Evolutionary conservation across 2,888 invertebrate species (phyloP).

Genomic region (Ametastegia equiseti): DNA sequence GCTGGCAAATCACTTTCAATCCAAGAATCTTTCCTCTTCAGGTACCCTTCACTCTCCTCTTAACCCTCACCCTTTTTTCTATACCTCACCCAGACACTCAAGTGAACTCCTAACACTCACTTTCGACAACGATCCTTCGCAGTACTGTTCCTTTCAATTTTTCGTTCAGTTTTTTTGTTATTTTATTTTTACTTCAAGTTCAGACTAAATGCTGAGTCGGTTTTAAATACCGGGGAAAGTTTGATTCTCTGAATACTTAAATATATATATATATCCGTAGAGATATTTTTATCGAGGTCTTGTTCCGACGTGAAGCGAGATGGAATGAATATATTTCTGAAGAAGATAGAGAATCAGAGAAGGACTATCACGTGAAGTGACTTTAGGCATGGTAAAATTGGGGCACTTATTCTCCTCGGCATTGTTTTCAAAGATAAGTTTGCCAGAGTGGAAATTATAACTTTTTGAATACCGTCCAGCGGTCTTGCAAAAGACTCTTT

Average conservation of each 20-base stretch:
- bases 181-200: background rate
- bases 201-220: background rate
- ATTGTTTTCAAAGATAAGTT: background rate
- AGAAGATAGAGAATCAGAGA: background rate
- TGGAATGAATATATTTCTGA: too few relatives aligned
- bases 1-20: slow-evolving; percentile 51
- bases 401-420: background rate
- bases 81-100: background rate
- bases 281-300: background rate
- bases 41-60: background rate
- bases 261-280: too few relatives aligned
- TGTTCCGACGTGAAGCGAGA: background rate
- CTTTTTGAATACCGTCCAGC: slow-evolving; percentile 4
- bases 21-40: slow-evolving; percentile 5
- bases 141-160: background rate
- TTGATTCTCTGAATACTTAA: too few relatives aligned
- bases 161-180: background rate
- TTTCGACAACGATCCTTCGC: background rate
- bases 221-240: background rate
- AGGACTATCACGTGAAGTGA: background rate
- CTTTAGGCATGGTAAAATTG: background rate
- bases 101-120: background rate
- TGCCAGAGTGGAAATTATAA: slow-evolving; percentile 9
- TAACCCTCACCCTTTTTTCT: slow-evolving; percentile 1
- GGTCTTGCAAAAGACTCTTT: background rate